Conservation (phyloP, 2,113 vertebrate genomes). For the Phaethon lepturus region DNA sequence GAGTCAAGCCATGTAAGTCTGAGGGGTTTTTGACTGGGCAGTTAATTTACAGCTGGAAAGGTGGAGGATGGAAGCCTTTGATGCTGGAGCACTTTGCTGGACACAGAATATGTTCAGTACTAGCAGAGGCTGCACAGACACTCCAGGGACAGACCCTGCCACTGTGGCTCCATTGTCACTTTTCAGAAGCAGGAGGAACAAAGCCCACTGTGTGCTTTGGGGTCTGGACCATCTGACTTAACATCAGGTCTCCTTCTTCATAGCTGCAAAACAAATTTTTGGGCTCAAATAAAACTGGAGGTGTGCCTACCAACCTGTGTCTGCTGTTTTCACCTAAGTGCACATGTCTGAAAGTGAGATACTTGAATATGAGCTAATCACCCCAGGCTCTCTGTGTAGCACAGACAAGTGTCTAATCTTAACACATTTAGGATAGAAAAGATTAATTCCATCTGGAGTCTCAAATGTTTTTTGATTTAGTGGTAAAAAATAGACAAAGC, state of each 20-base stretch:
- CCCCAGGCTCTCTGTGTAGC: background rate
- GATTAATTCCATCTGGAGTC: background rate
- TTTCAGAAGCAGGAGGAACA: background rate
- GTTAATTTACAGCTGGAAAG: background rate
- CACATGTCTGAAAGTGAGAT: background rate
- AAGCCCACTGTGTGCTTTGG: background rate
- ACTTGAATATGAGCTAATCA: background rate
- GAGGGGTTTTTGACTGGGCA: background rate
- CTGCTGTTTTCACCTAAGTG: background rate
- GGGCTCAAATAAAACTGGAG: background rate
- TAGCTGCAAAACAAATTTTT: background rate
- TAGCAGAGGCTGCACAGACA: background rate
- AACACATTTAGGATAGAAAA: background rate
- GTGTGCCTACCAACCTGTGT: background rate
- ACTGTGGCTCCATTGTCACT: background rate
- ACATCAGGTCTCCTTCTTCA: background rate
- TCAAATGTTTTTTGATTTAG: background rate
- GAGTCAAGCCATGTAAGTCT: conserved; percentile 50
- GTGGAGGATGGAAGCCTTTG: background rate
- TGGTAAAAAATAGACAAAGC: background rate
- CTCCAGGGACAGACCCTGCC: background rate
- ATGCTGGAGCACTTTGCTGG: background rate
- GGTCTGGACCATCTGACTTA: background rate
- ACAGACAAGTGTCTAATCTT: background rate
- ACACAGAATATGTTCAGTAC: background rate